These are phyloP conservation scores for Climacteris rufus DNA, from an alignment of 2,113 vertebrate species.

Conservation along the genomic window DNA sequence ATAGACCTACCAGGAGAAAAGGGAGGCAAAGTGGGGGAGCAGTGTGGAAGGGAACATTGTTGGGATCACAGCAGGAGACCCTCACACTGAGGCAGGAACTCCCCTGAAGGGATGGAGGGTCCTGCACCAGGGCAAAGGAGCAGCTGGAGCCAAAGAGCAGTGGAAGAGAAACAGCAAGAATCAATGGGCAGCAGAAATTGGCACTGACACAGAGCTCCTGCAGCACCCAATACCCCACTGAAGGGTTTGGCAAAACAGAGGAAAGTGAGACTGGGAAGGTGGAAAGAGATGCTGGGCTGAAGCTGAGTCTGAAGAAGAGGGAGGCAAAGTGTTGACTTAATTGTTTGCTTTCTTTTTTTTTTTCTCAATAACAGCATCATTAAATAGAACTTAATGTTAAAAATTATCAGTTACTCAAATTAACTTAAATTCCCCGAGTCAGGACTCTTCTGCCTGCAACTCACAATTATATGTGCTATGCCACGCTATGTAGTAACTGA, in stretches of 20 bases:
- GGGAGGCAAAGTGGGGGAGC: background rate
- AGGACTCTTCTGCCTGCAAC: background rate
- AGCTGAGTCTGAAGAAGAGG: background rate
- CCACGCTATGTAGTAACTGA: background rate
- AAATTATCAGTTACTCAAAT: background rate
- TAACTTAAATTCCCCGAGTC: background rate
- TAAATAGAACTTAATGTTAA: background rate
- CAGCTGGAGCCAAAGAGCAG: background rate
- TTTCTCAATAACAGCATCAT: background rate
- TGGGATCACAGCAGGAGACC: background rate
- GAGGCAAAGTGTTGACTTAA: background rate
- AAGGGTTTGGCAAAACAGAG: background rate
- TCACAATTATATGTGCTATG: background rate
- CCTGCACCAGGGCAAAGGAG: background rate
- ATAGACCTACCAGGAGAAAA: background rate
- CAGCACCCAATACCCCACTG: rapidly evolving
- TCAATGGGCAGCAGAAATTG: background rate
- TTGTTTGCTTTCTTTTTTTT: background rate
- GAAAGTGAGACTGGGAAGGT: background rate
- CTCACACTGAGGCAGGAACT: background rate
- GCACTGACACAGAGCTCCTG: background rate
- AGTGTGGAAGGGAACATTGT: background rate
- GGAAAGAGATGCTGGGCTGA: background rate
- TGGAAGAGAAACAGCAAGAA: background rate
- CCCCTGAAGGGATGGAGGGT: background rate